phyloP scores from a whole-genome alignment of 2,113 vertebrate species.

The Montifringilla adamsi region DNA sequence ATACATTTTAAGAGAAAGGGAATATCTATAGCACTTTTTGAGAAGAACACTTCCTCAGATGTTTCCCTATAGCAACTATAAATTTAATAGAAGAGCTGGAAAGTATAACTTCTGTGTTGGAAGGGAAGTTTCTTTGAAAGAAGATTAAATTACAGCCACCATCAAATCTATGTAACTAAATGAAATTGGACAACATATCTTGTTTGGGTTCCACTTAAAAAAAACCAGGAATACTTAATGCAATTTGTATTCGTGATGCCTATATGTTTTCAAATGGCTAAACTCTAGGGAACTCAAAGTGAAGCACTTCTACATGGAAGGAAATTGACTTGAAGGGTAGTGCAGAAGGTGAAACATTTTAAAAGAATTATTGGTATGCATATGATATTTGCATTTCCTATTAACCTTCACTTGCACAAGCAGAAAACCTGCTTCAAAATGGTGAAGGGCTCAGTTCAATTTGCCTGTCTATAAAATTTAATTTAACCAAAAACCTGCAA shows the following conservation, averaged over 20 bases:
- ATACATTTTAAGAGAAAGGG: background rate
- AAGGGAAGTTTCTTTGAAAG: background rate
- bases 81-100: background rate
- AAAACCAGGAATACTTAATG: background rate
- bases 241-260: background rate
- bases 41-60: background rate
- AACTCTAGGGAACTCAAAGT: background rate
- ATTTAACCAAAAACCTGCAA: slow-evolving; percentile 30
- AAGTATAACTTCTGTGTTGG: background rate
- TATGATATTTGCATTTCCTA: slow-evolving; percentile 8
- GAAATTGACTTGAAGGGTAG: background rate
- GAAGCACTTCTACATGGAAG: background rate
- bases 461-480: slow-evolving; percentile 21
- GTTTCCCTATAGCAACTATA: background rate
- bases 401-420: background rate
- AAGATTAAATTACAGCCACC: background rate
- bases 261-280: background rate
- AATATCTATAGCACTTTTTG: background rate
- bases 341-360: background rate
- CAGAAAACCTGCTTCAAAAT: background rate
- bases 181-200: background rate
- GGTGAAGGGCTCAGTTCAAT: background rate
- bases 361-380: background rate
- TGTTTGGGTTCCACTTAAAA: background rate
- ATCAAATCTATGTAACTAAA: background rate